Percentiles rank a stretch among this genome's conserved stretches.
Evolutionary conservation across 1,140 invertebrate genomes (phyloP).

Genomic region (Scaptomyza pallida): DNA sequence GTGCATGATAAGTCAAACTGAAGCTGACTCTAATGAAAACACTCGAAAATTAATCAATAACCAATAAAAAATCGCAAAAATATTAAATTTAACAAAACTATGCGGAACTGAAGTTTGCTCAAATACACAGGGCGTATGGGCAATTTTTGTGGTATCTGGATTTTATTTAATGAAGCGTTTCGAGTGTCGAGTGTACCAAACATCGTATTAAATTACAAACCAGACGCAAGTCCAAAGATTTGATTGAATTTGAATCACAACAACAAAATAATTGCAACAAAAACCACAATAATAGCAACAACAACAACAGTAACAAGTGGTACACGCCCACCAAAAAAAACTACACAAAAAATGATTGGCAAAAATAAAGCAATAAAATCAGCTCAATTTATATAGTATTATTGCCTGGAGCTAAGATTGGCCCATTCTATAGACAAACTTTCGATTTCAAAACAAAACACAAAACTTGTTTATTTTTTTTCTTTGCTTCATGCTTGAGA

Average conservation of each 20-base stretch:
- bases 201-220: not conserved
- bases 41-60: not conserved
- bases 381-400: conserved; percentile 9
- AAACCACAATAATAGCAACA: conserved; percentile 4
- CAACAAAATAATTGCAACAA: conserved; percentile 7
- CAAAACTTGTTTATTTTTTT: conserved; percentile 7
- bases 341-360: conserved; percentile 2
- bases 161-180: conserved; percentile 16
- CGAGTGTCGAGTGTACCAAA: not conserved
- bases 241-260: conserved; percentile 20
- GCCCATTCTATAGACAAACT: conserved; percentile 16
- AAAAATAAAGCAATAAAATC: not conserved
- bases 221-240: conserved; percentile 2
- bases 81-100: not conserved
- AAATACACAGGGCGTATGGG: conserved; percentile 10
- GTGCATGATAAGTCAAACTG: conserved; percentile 6
- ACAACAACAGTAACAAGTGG: not conserved
- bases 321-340: conserved; percentile 11
- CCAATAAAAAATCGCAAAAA: not conserved
- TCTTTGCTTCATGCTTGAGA: not conserved
- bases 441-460: conserved; percentile 9
- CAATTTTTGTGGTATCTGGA: not conserved
- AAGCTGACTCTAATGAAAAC: not conserved
- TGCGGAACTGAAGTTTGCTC: not conserved
- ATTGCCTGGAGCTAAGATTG: conserved; percentile 3